Percentiles rank a stretch among this genome's conserved stretches.
These are phyloP conservation scores for Dasypolia templi DNA, from an alignment of 2,888 invertebrate species.

Conservation along the genomic window DNA sequence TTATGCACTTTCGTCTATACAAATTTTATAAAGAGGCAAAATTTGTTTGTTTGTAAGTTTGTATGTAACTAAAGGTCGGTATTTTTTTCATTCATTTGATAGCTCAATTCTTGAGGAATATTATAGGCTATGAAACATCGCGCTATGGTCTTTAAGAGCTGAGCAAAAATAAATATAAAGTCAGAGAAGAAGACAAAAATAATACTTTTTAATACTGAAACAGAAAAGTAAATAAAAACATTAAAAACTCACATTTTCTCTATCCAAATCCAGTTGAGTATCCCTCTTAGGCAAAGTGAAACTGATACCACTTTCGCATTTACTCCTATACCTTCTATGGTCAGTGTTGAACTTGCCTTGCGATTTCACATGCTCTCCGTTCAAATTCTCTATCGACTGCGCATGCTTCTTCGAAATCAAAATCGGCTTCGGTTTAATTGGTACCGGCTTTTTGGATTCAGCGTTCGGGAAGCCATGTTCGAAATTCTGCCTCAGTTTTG, in stretches of 20 bases:
- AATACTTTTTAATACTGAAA: no score
- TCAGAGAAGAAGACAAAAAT: no score
- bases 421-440: constrained; percentile 73
- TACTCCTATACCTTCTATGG: constrained; percentile 71
- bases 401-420: constrained; percentile 68
- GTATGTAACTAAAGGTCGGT: no score
- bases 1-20: no score
- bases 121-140: no score
- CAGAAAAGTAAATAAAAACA: neutral
- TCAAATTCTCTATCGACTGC: constrained; percentile 65
- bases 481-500: constrained; percentile 80
- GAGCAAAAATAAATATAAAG: no score
- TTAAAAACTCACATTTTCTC: constrained; percentile 84
- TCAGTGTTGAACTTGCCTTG: constrained; percentile 78
- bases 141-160: no score
- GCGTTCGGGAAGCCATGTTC: constrained; percentile 71
- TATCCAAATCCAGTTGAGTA: constrained; percentile 82
- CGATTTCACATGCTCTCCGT: constrained; percentile 67
- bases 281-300: constrained; percentile 77
- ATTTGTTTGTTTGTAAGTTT: no score
- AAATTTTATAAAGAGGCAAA: no score
- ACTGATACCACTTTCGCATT: constrained; percentile 57
- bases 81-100: no score
- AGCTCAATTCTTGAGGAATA: no score
- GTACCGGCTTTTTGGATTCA: constrained; percentile 62